Evolutionary conservation across 2,888 invertebrate species (phyloP).

Genomic region (Oconnorella tubifera): DNA sequence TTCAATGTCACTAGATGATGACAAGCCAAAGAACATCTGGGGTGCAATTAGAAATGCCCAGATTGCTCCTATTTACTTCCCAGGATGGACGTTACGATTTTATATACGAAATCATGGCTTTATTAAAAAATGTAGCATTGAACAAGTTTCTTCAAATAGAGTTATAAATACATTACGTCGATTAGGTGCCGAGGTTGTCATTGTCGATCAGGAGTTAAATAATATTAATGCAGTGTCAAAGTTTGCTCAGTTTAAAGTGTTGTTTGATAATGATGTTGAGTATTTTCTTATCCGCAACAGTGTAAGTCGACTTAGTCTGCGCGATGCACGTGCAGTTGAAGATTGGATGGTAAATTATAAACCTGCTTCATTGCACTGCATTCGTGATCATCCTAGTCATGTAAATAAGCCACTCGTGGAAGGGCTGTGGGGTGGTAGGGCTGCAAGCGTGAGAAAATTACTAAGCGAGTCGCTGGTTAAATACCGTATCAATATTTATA

Average conservation of each 20-base stretch:
- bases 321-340: conserved; percentile 23
- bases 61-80: conserved; percentile 27
- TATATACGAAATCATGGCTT: background rate
- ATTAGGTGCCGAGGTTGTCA: conserved; percentile 26
- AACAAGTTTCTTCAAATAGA: background rate
- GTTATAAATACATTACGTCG: conserved; percentile 20
- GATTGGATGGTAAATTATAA: conserved; percentile 22
- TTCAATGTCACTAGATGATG: conserved; percentile 31
- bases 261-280: conserved; percentile 23
- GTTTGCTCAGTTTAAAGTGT: conserved; percentile 29
- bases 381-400: conserved; percentile 31
- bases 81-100: conserved; percentile 21
- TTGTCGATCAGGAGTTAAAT: conserved; percentile 18
- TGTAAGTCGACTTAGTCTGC: conserved; percentile 18
- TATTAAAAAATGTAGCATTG: background rate
- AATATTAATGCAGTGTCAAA: conserved; percentile 15
- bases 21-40: conserved; percentile 23
- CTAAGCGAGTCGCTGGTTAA: too few species aligned
- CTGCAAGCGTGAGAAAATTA: too few species aligned
- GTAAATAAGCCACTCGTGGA: conserved; percentile 17
- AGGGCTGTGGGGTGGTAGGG: conserved; percentile 29
- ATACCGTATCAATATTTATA: too few species aligned
- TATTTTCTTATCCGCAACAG: conserved; percentile 28
- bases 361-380: conserved; percentile 22
- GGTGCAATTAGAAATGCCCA: conserved; percentile 33